Percentiles rank a stretch among this genome's conserved stretches.
Conservation (phyloP, 2,113 vertebrate species). For the Aegithalos caudatus region DNA sequence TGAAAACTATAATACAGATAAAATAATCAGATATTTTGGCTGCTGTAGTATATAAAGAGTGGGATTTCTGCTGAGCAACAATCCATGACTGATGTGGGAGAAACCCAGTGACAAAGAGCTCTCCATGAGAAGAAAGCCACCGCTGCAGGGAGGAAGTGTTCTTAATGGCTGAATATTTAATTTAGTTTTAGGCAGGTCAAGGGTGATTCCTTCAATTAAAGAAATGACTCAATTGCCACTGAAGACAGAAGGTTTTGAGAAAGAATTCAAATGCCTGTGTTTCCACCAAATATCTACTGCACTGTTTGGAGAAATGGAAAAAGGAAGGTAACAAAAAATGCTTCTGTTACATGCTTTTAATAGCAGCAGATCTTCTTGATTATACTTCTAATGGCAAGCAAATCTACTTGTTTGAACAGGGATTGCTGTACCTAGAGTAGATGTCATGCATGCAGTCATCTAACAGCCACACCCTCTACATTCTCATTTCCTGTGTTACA, state of each 20-base stretch:
- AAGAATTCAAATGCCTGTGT: background rate
- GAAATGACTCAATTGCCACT: background rate
- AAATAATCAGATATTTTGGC: background rate
- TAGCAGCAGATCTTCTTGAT: background rate
- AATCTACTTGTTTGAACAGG: background rate
- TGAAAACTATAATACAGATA: background rate
- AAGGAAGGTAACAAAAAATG: background rate
- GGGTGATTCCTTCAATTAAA: background rate
- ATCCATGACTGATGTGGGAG: background rate
- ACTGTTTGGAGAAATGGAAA: background rate
- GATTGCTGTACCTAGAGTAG: background rate
- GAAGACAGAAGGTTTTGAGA: background rate
- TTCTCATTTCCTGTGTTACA: background rate
- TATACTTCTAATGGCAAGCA: background rate
- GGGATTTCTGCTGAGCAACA: background rate
- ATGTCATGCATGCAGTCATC: fast-evolving
- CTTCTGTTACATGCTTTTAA: background rate
- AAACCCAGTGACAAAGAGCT: background rate
- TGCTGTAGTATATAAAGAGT: background rate
- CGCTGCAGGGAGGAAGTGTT: background rate
- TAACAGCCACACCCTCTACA: background rate
- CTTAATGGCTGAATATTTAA: background rate
- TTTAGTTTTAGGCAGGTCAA: background rate
- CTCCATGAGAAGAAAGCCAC: background rate
- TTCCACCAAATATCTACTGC: background rate